These are phyloP conservation scores for Callinectes sapidus DNA, from an alignment of 2,888 invertebrate species.

Conservation along the genomic window DNA sequence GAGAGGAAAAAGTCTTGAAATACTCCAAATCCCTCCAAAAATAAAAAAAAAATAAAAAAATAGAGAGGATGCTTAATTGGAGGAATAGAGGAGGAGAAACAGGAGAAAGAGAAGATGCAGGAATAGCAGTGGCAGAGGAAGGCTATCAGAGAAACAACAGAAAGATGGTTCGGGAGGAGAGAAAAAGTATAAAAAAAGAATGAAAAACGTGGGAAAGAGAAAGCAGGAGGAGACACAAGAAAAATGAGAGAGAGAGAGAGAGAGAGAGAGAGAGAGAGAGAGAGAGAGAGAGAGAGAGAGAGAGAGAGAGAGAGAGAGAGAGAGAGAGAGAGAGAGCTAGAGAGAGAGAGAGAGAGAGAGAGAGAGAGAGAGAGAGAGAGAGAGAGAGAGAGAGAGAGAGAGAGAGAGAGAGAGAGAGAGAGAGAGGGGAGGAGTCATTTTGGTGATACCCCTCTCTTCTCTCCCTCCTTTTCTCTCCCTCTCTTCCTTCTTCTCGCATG, in stretches of 20 bases:
- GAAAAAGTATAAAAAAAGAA: background rate
- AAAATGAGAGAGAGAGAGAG: background rate
- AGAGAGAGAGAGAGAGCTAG: background rate
- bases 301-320: slow-evolving; percentile 1
- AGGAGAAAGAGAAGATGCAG: background rate
- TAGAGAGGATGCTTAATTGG: background rate
- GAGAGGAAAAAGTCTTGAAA: too few relatives aligned
- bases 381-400: background rate
- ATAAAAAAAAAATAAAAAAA: background rate
- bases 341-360: slow-evolving; percentile 1
- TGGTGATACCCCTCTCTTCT: too few relatives aligned
- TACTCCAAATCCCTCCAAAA: too few relatives aligned
- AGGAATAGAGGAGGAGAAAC: background rate
- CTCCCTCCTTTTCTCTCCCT: too few relatives aligned
- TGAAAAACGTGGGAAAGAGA: background rate
- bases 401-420: background rate
- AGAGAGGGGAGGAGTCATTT: background rate
- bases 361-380: background rate
- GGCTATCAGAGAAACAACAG: background rate
- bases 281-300: background rate
- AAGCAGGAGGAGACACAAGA: background rate
- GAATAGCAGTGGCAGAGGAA: background rate
- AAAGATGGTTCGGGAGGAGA: background rate
- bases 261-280: background rate
- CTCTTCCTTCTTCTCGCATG: background rate